Evolutionary conservation across 2,888 invertebrate species (phyloP).

Genomic region (Drosophila barbarae): DNA sequence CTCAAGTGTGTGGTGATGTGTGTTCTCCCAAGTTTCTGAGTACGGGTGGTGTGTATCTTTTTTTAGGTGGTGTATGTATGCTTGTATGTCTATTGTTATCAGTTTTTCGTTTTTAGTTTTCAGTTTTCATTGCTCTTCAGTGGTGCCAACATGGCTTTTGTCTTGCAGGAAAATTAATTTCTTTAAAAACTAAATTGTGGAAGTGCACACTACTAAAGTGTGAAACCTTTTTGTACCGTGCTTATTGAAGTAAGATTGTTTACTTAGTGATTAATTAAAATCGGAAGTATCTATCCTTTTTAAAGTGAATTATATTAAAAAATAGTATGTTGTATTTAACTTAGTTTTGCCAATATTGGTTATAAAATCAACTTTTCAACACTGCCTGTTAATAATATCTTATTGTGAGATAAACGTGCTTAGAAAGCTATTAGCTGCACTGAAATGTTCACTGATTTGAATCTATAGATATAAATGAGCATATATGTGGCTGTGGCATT

Average conservation of each 20-base stretch:
- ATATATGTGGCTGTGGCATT: constrained; percentile 2
- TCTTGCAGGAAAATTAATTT: background rate
- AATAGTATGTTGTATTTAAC: too few relatives aligned
- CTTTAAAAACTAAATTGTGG: background rate
- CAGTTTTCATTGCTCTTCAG: constrained; percentile 12
- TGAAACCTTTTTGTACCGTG: background rate
- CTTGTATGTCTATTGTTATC: constrained; percentile 54
- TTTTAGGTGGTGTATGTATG: constrained; percentile 45
- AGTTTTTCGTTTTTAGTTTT: constrained; percentile 29
- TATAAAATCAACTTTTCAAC: background rate
- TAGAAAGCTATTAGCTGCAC: background rate
- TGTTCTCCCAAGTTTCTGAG: constrained; percentile 9
- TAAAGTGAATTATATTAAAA: too few relatives aligned
- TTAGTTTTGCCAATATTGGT: background rate
- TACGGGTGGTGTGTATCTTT: constrained; percentile 24
- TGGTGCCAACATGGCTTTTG: constrained; percentile 12
- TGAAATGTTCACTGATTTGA: background rate
- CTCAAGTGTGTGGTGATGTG: constrained; percentile 38
- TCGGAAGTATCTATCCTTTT: background rate
- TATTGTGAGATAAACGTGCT: background rate
- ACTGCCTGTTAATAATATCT: background rate
- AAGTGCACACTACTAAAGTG: background rate
- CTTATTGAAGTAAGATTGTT: background rate
- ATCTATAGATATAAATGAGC: constrained; percentile 10
- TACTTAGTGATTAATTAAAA: background rate